phyloP scores from a whole-genome alignment of 2,888 invertebrate species.

The Drosophila parthenogenetica region DNA sequence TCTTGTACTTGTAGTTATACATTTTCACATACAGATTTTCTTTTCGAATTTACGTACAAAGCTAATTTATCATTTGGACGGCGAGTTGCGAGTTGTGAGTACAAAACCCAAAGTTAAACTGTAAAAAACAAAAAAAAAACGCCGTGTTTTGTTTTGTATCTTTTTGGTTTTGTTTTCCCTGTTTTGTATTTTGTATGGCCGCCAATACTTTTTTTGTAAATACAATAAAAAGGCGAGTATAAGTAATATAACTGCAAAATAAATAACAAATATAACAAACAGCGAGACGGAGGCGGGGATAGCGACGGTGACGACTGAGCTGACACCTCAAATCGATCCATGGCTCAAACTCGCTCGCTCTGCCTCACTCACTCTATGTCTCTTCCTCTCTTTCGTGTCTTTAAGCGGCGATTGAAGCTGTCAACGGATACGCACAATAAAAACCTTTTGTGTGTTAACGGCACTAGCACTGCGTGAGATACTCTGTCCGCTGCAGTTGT shows the following conservation, averaged over 20 bases:
- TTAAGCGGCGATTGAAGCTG: conserved; percentile 65
- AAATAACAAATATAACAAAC: conserved; percentile 79
- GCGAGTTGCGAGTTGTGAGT: conserved; percentile 38
- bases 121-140: conserved; percentile 47
- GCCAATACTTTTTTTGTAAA: conserved; percentile 70
- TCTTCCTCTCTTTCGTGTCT: not conserved
- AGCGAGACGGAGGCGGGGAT: conserved; percentile 21
- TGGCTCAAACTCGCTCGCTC: conserved; percentile 6
- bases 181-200: conserved; percentile 57
- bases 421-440: conserved; percentile 76
- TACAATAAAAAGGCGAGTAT: conserved; percentile 65
- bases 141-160: conserved; percentile 36
- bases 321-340: conserved; percentile 34
- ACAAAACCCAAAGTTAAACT: conserved; percentile 62
- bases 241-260: conserved; percentile 79
- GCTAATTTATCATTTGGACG: conserved; percentile 70
- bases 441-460: conserved; percentile 67
- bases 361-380: not conserved
- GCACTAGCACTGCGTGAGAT: conserved; percentile 63
- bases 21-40: conserved; percentile 76
- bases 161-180: conserved; percentile 11
- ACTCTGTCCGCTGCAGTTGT: conserved; percentile 52
- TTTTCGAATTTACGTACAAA: conserved; percentile 76
- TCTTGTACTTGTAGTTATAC: conserved; percentile 19
- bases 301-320: conserved; percentile 23